These are phyloP conservation scores for Ochropleura leucogaster DNA, from an alignment of 2,888 invertebrate species.

Conservation along the genomic window DNA sequence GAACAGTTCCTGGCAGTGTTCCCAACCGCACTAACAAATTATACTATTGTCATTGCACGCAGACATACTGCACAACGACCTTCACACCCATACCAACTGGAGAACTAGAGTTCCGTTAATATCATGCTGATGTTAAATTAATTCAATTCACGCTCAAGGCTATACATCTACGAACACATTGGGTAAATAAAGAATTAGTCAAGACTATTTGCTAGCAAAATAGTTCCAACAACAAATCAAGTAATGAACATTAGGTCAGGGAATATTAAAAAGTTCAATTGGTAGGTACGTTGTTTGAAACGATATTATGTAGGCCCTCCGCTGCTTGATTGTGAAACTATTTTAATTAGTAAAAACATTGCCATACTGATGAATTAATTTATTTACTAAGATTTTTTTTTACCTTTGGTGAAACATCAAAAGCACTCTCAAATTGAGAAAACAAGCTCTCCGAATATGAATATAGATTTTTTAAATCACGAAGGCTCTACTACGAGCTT, in stretches of 20 bases:
- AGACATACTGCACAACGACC: constrained; percentile 66
- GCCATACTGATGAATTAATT: background rate
- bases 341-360: background rate
- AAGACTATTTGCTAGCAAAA: constrained; percentile 60
- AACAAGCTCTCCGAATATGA: constrained; percentile 8
- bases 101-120: constrained; percentile 67
- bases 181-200: constrained; percentile 60
- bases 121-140: constrained; percentile 62
- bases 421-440: constrained; percentile 9
- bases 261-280: constrained; percentile 71
- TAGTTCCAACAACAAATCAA: constrained; percentile 58
- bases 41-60: constrained; percentile 72
- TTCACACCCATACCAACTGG: constrained; percentile 69
- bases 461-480: constrained; percentile 24
- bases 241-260: constrained; percentile 67
- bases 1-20: constrained; percentile 77
- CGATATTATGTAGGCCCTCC: constrained; percentile 10
- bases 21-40: constrained; percentile 74
- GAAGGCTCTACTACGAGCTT: constrained; percentile 21
- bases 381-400: constrained; percentile 5
- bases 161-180: constrained; percentile 54
- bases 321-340: constrained; percentile 4
- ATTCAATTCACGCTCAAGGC: constrained; percentile 66
- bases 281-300: constrained; percentile 31
- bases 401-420: constrained; percentile 16